A percentile compares a stretch with the other conserved stretches of the same genome.
Evolutionary conservation across 2,888 invertebrate genomes (phyloP).

Genomic region (Synanthedon andrenaeformis): DNA sequence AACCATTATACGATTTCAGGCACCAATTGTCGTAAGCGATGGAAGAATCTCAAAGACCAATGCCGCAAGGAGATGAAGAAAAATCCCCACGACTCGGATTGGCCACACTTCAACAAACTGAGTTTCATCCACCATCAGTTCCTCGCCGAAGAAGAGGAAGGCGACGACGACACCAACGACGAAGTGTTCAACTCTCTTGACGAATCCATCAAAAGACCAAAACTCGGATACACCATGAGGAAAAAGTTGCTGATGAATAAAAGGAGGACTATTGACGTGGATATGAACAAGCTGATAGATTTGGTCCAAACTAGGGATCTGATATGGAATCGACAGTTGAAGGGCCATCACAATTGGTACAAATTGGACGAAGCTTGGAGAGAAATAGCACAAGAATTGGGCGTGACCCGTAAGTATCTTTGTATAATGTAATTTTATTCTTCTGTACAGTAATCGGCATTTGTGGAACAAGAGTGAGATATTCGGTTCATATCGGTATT

Average conservation of each 20-base stretch:
- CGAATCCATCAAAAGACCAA: conserved; percentile 54
- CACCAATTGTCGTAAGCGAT: conserved; percentile 57
- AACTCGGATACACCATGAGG: conserved; percentile 57
- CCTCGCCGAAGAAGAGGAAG: conserved; percentile 52
- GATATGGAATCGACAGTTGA: conserved; percentile 59
- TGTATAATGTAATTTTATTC: not conserved
- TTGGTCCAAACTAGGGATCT: conserved; percentile 46
- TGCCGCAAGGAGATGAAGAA: conserved; percentile 65
- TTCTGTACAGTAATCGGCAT: no score
- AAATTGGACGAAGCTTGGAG: conserved; percentile 62
- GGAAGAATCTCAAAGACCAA: conserved; percentile 65
- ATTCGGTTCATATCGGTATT: no score
- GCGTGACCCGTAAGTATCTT: conserved; percentile 50
- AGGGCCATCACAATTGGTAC: conserved; percentile 63
- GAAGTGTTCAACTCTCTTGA: conserved; percentile 49
- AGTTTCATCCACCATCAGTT: conserved; percentile 59
- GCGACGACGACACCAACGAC: conserved; percentile 46
- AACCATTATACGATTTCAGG: conserved; percentile 20
- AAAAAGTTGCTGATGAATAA: conserved; percentile 58
- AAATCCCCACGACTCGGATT: conserved; percentile 46
- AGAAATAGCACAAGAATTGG: conserved; percentile 53
- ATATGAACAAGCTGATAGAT: conserved; percentile 54
- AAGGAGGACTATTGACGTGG: conserved; percentile 51
- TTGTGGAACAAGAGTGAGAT: no score
- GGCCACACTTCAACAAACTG: conserved; percentile 56